phyloP scores from a whole-genome alignment of 2,888 invertebrate species.

The Formica aserva region DNA sequence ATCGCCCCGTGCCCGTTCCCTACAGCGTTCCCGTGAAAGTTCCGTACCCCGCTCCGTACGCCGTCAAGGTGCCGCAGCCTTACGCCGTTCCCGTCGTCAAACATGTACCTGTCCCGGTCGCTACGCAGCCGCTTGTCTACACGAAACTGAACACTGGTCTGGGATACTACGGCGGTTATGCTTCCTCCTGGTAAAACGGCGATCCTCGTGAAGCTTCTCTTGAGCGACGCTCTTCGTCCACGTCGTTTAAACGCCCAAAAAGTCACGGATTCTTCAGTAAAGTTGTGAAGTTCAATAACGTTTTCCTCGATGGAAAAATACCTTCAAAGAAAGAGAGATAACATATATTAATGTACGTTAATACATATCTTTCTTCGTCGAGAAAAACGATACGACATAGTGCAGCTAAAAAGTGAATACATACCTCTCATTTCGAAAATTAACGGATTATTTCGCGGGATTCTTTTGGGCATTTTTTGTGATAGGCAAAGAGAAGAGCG shows the following conservation, averaged over 20 bases:
- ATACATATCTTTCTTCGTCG: conserved; percentile 13
- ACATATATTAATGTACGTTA: conserved; percentile 18
- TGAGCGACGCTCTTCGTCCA: conserved; percentile 43
- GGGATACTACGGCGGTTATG: conserved; percentile 51
- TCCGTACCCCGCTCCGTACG: conserved; percentile 82
- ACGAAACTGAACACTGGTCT: conserved; percentile 57
- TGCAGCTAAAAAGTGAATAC: conserved; percentile 17
- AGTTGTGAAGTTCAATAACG: conserved; percentile 10
- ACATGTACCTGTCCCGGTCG: conserved; percentile 79
- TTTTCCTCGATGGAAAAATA: background rate
- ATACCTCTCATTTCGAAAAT: conserved; percentile 14
- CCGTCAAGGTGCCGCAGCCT: conserved; percentile 82
- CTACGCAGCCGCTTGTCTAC: conserved; percentile 61
- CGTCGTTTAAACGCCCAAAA: background rate
- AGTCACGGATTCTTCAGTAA: background rate
- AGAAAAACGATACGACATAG: background rate
- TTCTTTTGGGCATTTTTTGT: conserved; percentile 6
- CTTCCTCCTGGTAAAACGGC: conserved; percentile 62
- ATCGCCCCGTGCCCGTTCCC: conserved; percentile 81
- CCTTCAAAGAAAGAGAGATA: background rate
- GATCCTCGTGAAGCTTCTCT: background rate
- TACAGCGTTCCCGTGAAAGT: conserved; percentile 79
- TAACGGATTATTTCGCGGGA: background rate
- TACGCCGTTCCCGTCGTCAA: conserved; percentile 83
- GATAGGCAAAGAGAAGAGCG: background rate